Conservation (phyloP, 2,888 invertebrate species). For the Mimumesa dahlbomi region DNA sequence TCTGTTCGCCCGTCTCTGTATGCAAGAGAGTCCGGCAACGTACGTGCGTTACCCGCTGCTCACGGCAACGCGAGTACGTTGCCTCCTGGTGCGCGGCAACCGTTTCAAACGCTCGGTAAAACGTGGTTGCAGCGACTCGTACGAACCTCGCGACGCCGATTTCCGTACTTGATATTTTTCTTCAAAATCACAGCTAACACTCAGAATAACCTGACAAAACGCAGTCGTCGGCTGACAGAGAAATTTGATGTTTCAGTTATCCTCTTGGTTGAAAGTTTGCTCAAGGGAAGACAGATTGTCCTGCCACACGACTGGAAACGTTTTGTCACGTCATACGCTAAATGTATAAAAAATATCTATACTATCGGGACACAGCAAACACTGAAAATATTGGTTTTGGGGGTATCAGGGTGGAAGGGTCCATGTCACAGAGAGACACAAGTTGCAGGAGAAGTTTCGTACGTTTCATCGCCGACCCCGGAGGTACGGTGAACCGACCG, state of each 20-base stretch:
- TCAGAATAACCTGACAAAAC: constrained; percentile 75
- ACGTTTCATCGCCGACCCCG: background rate
- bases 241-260: no score
- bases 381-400: constrained; percentile 72
- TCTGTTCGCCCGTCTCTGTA: no score
- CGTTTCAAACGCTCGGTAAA: no score
- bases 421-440: constrained; percentile 59
- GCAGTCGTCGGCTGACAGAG: constrained; percentile 53
- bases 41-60: no score
- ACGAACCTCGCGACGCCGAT: constrained; percentile 58
- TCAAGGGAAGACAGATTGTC: no score
- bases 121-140: no score
- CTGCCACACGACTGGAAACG: constrained; percentile 63
- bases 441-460: constrained; percentile 33
- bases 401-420: constrained; percentile 68
- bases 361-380: constrained; percentile 78
- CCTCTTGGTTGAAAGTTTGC: no score
- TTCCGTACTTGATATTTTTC: constrained; percentile 18
- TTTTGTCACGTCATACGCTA: constrained; percentile 75
- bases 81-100: no score
- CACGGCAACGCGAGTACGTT: no score
- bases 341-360: constrained; percentile 73
- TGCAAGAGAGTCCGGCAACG: no score
- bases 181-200: constrained; percentile 74
- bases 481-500: no score